Percentiles rank a stretch among this genome's conserved stretches.
Conservation (phyloP, 53 echinoderm and acorn worm genomes). For the Temnopleurus reevesii region DNA sequence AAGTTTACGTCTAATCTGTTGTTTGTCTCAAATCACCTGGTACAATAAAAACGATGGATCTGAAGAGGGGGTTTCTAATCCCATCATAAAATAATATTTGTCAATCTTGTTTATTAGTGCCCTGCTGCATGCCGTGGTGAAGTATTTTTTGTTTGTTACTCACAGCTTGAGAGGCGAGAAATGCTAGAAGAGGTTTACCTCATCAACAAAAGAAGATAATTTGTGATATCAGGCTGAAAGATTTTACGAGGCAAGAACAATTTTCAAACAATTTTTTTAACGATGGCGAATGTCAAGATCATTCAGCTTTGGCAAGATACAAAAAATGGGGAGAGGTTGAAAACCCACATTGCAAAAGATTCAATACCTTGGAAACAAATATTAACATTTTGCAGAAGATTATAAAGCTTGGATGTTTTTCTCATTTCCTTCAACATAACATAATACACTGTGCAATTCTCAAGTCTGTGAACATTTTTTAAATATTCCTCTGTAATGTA, state of each 20-base stretch:
- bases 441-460: too few species aligned
- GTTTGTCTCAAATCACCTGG: not conserved
- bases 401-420: too few species aligned
- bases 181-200: conserved; percentile 14
- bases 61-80: not conserved
- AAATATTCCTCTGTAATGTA: too few species aligned
- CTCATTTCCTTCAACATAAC: too few species aligned
- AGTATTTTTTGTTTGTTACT: not conserved
- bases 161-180: not conserved
- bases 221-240: not conserved
- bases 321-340: too few species aligned
- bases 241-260: not conserved
- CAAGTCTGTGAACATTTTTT: too few species aligned
- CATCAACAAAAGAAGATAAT: conserved; percentile 13
- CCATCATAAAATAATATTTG: not conserved
- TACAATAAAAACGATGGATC: not conserved
- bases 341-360: too few species aligned
- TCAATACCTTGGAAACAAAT: too few species aligned
- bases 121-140: not conserved
- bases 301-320: too few species aligned
- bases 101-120: conserved; percentile 23
- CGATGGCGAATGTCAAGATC: too few species aligned
- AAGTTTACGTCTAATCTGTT: conserved; percentile 7
- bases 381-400: too few species aligned
- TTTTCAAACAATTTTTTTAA: too few species aligned